These are phyloP conservation scores for Vimba vimba DNA, from an alignment of 2,113 vertebrate species.

Conservation along the genomic window DNA sequence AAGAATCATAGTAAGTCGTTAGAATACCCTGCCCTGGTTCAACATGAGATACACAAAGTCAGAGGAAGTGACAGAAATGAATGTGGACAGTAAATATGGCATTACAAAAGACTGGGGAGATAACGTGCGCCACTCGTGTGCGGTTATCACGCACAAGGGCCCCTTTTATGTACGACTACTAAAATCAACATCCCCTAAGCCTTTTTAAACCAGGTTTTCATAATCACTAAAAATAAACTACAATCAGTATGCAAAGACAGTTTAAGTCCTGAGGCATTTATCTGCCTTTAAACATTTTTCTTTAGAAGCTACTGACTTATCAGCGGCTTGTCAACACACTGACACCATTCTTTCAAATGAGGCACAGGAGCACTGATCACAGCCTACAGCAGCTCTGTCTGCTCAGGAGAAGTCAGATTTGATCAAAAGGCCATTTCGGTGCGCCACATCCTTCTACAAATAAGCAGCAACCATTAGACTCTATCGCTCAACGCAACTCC, in stretches of 20 bases:
- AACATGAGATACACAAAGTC: slow-evolving; percentile 66
- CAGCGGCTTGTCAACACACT: slow-evolving; percentile 76
- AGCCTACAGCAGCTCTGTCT: slow-evolving; percentile 68
- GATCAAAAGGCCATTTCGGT: slow-evolving; percentile 79
- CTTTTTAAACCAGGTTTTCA: slow-evolving; percentile 72
- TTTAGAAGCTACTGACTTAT: slow-evolving; percentile 79
- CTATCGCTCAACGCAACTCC: slow-evolving; percentile 68
- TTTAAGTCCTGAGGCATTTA: slow-evolving; percentile 78
- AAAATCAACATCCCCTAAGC: slow-evolving; percentile 77
- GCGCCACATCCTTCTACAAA: slow-evolving; percentile 73
- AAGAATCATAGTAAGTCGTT: slow-evolving; percentile 58
- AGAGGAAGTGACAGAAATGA: slow-evolving; percentile 67
- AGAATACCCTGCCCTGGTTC: slow-evolving; percentile 62
- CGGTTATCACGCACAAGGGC: slow-evolving; percentile 62
- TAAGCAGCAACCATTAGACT: slow-evolving; percentile 75
- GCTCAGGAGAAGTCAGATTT: slow-evolving; percentile 73
- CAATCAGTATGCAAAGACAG: slow-evolving; percentile 77
- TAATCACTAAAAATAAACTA: slow-evolving; percentile 81
- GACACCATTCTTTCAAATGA: slow-evolving; percentile 83
- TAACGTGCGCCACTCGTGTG: slow-evolving; percentile 66
- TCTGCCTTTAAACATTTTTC: slow-evolving; percentile 76
- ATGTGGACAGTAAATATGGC: slow-evolving; percentile 72
- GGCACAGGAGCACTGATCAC: slow-evolving; percentile 75
- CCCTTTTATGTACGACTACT: slow-evolving; percentile 74
- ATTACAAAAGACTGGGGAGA: slow-evolving; percentile 70